Evolutionary conservation across 37 sponge, comb jelly and placozoan genomes (phyloP).

Genomic region (Beroe forskalii): DNA sequence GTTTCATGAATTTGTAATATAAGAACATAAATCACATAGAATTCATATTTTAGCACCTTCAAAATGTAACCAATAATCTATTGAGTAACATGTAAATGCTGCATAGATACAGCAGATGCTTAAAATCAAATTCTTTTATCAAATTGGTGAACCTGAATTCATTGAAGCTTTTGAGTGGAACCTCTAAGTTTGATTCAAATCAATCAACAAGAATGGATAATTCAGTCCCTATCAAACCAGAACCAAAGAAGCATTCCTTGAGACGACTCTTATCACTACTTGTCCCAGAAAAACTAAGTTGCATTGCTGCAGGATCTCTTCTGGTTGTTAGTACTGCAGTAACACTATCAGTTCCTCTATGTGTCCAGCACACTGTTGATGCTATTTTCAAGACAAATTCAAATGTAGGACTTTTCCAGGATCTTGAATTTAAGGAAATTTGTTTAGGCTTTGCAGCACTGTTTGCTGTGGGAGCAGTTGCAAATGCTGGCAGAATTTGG

Average conservation of each 20-base stretch:
- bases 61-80: background rate
- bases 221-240: background rate
- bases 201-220: background rate
- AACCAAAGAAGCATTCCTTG: conserved; percentile 34
- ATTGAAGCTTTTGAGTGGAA: too few species aligned
- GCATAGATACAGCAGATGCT: background rate
- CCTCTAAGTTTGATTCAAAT: too few species aligned
- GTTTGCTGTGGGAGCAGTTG: conserved; percentile 67
- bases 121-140: background rate
- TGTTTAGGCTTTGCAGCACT: conserved; percentile 54
- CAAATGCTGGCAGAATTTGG: conserved; percentile 67
- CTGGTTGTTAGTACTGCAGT: conserved; percentile 66
- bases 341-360: conserved; percentile 67
- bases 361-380: conserved; percentile 66
- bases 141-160: too few species aligned
- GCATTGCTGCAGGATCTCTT: conserved; percentile 55
- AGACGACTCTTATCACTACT: conserved; percentile 20
- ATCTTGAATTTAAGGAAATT: conserved; percentile 9
- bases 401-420: background rate
- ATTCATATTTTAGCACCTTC: too few species aligned
- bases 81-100: background rate
- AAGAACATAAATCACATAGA: too few species aligned
- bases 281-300: conserved; percentile 32
- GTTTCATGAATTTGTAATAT: too few species aligned
- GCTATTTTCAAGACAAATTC: conserved; percentile 37